These are phyloP conservation scores for Rhinoptilus africanus DNA, from an alignment of 2,113 vertebrate species.

Conservation along the genomic window DNA sequence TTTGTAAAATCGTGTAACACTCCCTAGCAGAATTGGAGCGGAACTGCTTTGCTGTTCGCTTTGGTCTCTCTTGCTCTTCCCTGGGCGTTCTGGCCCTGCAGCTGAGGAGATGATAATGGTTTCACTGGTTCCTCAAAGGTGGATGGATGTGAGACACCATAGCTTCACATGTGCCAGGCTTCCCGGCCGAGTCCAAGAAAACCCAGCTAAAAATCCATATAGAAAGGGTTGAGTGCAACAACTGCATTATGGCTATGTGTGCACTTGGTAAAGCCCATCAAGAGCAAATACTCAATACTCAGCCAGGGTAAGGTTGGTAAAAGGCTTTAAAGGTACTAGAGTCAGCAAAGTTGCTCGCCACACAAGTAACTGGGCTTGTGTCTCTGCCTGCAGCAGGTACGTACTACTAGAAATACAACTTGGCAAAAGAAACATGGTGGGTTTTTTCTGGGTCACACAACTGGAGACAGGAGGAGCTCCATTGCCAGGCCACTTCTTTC, in stretches of 20 bases:
- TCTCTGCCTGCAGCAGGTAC: not conserved
- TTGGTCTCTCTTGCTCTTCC: not conserved
- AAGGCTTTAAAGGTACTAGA: not conserved
- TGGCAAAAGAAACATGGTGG: accelerated
- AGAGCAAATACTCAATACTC: not conserved
- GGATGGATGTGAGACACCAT: not conserved
- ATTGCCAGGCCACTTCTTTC: accelerated
- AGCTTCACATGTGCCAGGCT: not conserved
- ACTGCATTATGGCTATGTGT: accelerated
- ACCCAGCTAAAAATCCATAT: not conserved
- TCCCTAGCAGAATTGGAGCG: not conserved
- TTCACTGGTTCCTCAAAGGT: not conserved
- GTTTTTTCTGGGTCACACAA: not conserved
- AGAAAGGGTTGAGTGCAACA: not conserved
- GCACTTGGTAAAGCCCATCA: not conserved
- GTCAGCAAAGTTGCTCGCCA: not conserved
- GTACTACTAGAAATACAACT: not conserved
- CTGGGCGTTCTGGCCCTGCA: accelerated
- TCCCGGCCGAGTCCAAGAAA: not conserved
- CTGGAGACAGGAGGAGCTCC: accelerated
- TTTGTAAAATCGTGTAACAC: not conserved
- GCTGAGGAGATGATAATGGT: not conserved
- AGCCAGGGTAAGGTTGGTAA: not conserved
- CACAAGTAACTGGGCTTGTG: not conserved
- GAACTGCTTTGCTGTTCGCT: not conserved